Evolutionary conservation across 2,888 invertebrate species (phyloP).

Genomic region (Xylota sylvarum): DNA sequence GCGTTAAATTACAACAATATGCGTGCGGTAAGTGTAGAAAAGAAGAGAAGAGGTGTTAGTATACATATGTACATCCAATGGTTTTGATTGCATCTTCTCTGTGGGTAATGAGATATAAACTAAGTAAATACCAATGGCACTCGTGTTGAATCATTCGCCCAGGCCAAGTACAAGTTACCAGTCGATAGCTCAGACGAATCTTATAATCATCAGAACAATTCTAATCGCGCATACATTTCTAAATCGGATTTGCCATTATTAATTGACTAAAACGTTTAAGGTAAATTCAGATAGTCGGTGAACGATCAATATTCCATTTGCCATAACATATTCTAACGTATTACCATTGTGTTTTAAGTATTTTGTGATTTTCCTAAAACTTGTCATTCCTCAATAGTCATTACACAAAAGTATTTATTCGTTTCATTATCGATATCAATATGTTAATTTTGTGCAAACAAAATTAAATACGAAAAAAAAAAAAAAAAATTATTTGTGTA

Average conservation of each 20-base stretch:
- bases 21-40: too few species aligned
- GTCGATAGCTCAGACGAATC: too few species aligned
- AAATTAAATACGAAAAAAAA: background rate
- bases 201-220: background rate
- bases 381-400: conserved; percentile 17
- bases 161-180: too few species aligned
- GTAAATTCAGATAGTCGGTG: background rate
- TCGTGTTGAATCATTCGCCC: too few species aligned
- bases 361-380: background rate
- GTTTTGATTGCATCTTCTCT: too few species aligned
- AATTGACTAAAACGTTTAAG: background rate
- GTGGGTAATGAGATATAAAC: too few species aligned
- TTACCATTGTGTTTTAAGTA: background rate
- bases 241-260: too few species aligned
- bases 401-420: background rate
- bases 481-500: background rate
- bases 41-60: too few species aligned
- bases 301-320: background rate
- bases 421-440: background rate
- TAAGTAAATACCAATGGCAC: too few species aligned
- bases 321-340: conserved; percentile 7
- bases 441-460: conserved; percentile 8
- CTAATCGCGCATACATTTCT: background rate
- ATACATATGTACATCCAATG: too few species aligned
- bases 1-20: too few species aligned